Evolutionary conservation across 2,113 vertebrate genomes (phyloP), one percentile per base, ranked within the genome.

Genomic region (Tympanuchus pallidicinctus): DNA sequence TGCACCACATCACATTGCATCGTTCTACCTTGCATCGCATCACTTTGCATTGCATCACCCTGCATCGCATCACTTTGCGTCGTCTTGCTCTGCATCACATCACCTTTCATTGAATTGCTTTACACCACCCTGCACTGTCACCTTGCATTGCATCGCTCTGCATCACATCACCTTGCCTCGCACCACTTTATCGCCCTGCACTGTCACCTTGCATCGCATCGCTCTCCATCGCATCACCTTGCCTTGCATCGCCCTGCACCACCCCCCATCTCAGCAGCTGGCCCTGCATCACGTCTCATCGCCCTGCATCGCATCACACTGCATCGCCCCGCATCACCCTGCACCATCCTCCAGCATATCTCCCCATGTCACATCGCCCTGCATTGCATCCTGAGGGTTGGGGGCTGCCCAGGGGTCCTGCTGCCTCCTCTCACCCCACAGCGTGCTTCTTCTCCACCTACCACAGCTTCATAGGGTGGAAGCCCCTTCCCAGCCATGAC

Each of bases 171-270:
- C 69, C 5, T 21, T 20, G 64, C 40, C 1, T 21, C 5, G 43
- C 38, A 8, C 16, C 8, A 40, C 43, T 19, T 12, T n/a, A 25
- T 30, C 25, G 21, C 34, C 6, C 3, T 3, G 10, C 16, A 28
- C 36, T 7, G 0, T n/a, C 4, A 2, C 30, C 3, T 43, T 2
- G 8, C 10, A 7, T 4, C 13, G 21, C 36, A 11, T 5, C 1
- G 1, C 45, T 6, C 28, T 14, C 1, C 60, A 25, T 10, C 15
- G 11, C 13, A 8, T 63, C 6, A 10, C 52, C 21, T n/a, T 6
- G 1, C 66, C 10, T 7, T 13, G 11, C 52, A 8, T 16, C 13
- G 48, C 48, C 48, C 24, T 50, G 48, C 52, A 2, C 21, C 10
- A 1, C 34, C 15, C 2, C 27, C 22, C 42, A 25, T 45, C 4